These are phyloP conservation scores for Emys orbicularis DNA, from an alignment of 2,797 vertebrate species.

Conservation along the genomic window DNA sequence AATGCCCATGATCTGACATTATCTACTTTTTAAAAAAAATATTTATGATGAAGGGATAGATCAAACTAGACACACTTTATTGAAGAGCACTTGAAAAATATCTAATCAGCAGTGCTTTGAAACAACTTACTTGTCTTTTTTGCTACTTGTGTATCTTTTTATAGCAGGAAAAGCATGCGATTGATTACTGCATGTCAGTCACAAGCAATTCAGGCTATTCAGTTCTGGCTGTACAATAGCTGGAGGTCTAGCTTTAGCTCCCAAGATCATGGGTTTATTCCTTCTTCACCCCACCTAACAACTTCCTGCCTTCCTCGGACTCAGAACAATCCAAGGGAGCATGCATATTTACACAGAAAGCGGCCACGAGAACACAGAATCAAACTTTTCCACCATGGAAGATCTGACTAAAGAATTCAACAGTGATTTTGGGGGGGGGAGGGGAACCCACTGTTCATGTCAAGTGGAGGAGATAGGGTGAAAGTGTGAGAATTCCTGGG, in stretches of 20 bases:
- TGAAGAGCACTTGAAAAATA: neutral
- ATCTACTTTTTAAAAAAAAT: neutral
- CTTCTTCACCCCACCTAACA: slow-evolving; percentile 1
- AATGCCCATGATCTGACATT: neutral
- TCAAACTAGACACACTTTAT: neutral
- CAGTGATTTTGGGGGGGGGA: neutral
- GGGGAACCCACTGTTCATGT: neutral
- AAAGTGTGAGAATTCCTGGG: neutral
- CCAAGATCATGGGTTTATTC: slow-evolving; percentile 43
- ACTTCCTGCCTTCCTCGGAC: neutral
- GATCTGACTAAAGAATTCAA: neutral
- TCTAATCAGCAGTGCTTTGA: neutral
- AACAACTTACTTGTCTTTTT: neutral
- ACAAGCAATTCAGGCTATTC: slow-evolving; percentile 20
- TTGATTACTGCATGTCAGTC: slow-evolving; percentile 45
- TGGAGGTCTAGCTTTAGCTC: neutral
- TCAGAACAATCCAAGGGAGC: neutral
- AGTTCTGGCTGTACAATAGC: slow-evolving; percentile 25
- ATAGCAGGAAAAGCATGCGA: slow-evolving; percentile 7
- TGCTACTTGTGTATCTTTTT: neutral
- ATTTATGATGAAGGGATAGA: neutral
- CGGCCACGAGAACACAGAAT: neutral
- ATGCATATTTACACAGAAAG: neutral
- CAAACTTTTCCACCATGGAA: neutral
- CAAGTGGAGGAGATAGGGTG: neutral